Conservation (phyloP, 2,113 vertebrate species). For the Dipodomys spectabilis region DNA sequence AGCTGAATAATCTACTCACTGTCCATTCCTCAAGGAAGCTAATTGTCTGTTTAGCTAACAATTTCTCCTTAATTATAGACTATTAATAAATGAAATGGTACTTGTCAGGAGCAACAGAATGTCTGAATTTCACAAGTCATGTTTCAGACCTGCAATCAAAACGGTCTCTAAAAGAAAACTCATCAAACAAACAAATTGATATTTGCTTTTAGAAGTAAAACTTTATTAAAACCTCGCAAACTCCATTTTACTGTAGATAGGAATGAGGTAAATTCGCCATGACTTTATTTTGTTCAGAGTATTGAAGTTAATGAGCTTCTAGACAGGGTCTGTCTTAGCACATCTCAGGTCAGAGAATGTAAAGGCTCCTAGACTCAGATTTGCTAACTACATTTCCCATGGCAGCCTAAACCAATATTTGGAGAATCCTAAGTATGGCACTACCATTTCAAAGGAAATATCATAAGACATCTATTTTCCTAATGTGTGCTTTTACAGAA, state of each 20-base stretch:
- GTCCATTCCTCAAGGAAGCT: neutral
- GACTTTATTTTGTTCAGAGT: neutral
- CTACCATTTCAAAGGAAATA: neutral
- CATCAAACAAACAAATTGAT: neutral
- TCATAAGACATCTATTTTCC: conserved; percentile 9
- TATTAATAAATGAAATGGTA: conserved; percentile 44
- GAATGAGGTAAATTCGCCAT: neutral
- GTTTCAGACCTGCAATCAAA: conserved; percentile 1
- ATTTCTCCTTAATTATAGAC: conserved; percentile 59
- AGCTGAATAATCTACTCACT: neutral
- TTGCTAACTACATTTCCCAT: neutral
- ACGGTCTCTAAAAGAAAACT: conserved; percentile 6
- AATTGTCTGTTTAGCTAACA: conserved; percentile 45
- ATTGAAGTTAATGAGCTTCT: neutral
- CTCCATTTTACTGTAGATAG: neutral
- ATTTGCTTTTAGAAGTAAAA: conserved; percentile 28
- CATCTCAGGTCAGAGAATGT: neutral
- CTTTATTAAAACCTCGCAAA: neutral
- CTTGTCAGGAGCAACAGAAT: neutral
- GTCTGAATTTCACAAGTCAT: conserved; percentile 46
- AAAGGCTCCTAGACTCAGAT: neutral
- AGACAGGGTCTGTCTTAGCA: neutral
- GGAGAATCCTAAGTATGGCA: neutral
- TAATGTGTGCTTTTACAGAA: conserved; percentile 46
- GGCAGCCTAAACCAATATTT: neutral